phyloP scores from a whole-genome alignment of 2,113 vertebrate genomes.

The Symphodus melops region DNA sequence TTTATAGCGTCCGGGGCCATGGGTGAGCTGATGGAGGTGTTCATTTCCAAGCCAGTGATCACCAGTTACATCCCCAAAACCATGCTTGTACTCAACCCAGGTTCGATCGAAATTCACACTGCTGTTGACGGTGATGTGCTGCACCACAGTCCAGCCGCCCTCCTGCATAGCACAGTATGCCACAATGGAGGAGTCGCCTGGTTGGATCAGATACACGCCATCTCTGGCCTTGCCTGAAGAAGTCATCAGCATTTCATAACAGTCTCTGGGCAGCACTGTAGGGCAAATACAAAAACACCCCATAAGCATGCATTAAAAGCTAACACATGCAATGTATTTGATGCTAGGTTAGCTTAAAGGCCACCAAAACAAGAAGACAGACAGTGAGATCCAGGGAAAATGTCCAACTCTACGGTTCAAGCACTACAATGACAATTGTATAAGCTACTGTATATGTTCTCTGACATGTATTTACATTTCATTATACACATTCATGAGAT shows the following conservation, averaged over 20 bases:
- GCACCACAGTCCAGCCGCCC: slow-evolving; percentile 91
- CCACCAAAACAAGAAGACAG: too few relatives aligned
- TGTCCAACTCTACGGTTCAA: too few relatives aligned
- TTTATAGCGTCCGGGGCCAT: slow-evolving; percentile 74
- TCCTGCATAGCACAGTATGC: slow-evolving; percentile 89
- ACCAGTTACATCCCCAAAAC: slow-evolving; percentile 85
- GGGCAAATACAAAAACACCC: slow-evolving; percentile 31
- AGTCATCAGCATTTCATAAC: slow-evolving; percentile 87
- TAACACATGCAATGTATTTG: not conserved
- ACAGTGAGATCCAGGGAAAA: too few relatives aligned
- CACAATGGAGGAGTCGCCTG: slow-evolving; percentile 79
- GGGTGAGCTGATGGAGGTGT: slow-evolving; percentile 84
- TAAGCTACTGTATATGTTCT: too few relatives aligned
- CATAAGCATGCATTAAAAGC: not conserved
- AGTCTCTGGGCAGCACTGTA: slow-evolving; percentile 86
- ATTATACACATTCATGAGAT: not conserved
- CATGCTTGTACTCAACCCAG: slow-evolving; percentile 89
- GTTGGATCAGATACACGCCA: slow-evolving; percentile 88
- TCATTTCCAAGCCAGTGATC: slow-evolving; percentile 92
- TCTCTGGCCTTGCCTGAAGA: slow-evolving; percentile 83
- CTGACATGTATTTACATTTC: too few relatives aligned
- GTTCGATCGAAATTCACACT: slow-evolving; percentile 86
- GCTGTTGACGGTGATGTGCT: slow-evolving; percentile 91
- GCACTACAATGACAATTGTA: too few relatives aligned
- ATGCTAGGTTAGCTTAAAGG: too few relatives aligned